These are phyloP conservation scores for Dryococelus australis DNA, from an alignment of 2,888 invertebrate species.

Conservation along the genomic window DNA sequence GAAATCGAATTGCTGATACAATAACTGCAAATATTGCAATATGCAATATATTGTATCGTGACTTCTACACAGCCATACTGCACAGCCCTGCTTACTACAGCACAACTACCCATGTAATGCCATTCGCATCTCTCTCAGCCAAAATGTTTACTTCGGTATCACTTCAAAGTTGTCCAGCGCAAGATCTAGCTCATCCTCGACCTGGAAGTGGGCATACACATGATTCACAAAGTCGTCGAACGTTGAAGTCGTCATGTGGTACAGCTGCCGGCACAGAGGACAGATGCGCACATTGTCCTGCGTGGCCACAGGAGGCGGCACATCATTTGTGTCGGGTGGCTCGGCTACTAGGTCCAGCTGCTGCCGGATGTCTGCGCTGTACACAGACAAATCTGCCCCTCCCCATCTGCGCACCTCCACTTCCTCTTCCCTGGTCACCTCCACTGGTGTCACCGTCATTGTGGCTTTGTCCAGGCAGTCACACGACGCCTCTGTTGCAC, in stretches of 20 bases:
- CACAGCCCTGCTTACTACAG: too few relatives aligned
- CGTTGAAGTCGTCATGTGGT: constrained; percentile 61
- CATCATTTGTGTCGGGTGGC: constrained; percentile 28
- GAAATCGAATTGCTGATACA: too few relatives aligned
- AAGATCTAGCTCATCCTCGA: constrained; percentile 56
- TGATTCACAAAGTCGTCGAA: constrained; percentile 76
- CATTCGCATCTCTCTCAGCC: background rate
- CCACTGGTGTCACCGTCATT: background rate
- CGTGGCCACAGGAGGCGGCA: background rate
- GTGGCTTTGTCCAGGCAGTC: constrained; percentile 5
- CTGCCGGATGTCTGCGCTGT: constrained; percentile 20
- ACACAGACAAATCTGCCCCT: constrained; percentile 22
- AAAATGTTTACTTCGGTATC: constrained; percentile 20
- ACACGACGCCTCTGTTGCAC: constrained; percentile 4
- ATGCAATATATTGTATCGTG: too few relatives aligned
- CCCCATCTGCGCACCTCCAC: constrained; percentile 36
- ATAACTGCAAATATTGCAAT: too few relatives aligned
- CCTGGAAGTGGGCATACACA: constrained; percentile 78
- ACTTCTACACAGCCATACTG: too few relatives aligned
- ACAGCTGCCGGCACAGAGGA: constrained; percentile 76
- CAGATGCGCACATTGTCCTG: constrained; percentile 67
- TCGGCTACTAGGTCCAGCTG: constrained; percentile 37
- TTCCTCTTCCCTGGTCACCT: background rate
- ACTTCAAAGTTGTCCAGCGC: constrained; percentile 40
- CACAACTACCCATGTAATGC: too few relatives aligned